Evolutionary conservation across 2,888 invertebrate species (phyloP), one percentile per base, ranked within the genome.

Genomic region (Agonum fuliginosum): DNA sequence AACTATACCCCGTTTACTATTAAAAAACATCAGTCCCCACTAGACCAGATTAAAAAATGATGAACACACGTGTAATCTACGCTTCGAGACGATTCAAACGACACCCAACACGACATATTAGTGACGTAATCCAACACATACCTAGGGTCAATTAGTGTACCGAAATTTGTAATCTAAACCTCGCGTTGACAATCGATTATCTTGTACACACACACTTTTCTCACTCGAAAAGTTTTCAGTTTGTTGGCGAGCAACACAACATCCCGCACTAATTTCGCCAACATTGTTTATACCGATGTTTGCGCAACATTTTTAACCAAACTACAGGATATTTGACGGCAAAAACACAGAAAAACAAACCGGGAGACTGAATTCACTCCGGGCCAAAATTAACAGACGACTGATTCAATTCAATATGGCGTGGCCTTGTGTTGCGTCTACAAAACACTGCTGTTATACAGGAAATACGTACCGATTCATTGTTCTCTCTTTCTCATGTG

Each of bases 391-490:
- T 88, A 88, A 89, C 88, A 88, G 85, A 86, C 86, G 85, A 89
- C 88, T 88, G 89, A 89, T 89, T 88, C 89, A 89, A 89, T 87
- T 87, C 88, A 87, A 88, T 88, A 90, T 90, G 89, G 89, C 89
- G 88, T 86, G 88, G 87, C 88, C 88, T 88, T 88, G 87, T 87
- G 85, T 86, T 86, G 83, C 84, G 84, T 84, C 84, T 84, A 81
- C 81, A 81, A 77, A 80, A 79, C 78, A 70, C 79, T 81, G 82
- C 80, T 80, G 80, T 81, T 80, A 80, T 79, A 78, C 79, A 80
- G 82, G 82, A 82, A 81, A 78, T 79, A 78, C 79, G 80, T 80
- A 80, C 81, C 80, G 79, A 81, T 80, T 79, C 80, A 78, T 78
- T 79, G 80, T 80, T 79, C 81, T 81, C 82, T 81, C 82, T 82